Percentiles rank a stretch among this genome's conserved stretches.
phyloP scores from a whole-genome alignment of 2,797 vertebrate genomes.

The Schizothorax lantsangensis region DNA sequence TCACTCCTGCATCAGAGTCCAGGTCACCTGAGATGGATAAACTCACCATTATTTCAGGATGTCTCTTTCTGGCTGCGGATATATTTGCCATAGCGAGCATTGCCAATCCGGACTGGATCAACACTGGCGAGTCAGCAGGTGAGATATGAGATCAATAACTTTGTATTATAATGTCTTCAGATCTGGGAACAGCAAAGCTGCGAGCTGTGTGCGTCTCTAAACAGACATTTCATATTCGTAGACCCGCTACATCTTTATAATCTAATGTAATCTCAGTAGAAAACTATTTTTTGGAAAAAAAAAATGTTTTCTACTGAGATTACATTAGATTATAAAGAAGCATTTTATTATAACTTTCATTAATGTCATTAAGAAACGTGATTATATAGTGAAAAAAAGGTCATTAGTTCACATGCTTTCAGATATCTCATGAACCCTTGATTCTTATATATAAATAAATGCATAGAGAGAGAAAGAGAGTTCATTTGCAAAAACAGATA shows the following conservation, averaged over 20 bases:
- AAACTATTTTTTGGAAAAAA: too few relatives aligned
- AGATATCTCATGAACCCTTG: not conserved
- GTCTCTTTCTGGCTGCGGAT: conserved; percentile 97
- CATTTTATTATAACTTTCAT: not conserved
- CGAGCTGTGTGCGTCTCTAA: not conserved
- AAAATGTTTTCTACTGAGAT: not conserved
- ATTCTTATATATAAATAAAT: not conserved
- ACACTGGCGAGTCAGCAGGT: conserved; percentile 98
- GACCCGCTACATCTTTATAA: too few relatives aligned
- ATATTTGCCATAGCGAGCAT: conserved; percentile 99
- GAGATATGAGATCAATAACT: conserved; percentile 56
- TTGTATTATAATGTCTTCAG: not conserved
- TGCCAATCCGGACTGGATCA: conserved; percentile 99
- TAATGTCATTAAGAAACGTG: not conserved
- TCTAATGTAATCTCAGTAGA: too few relatives aligned
- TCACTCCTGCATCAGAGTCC: not conserved
- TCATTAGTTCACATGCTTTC: not conserved
- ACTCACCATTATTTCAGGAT: conserved; percentile 98
- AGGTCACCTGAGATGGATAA: conserved; percentile 88
- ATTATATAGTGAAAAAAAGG: not conserved
- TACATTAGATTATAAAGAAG: not conserved
- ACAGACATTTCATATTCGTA: not conserved
- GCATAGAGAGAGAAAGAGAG: too few relatives aligned
- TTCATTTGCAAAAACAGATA: too few relatives aligned
- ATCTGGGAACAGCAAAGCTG: conserved; percentile 25